These are phyloP conservation scores for Perccottus glenii DNA, from an alignment of 2,113 vertebrate species.

Conservation along the genomic window DNA sequence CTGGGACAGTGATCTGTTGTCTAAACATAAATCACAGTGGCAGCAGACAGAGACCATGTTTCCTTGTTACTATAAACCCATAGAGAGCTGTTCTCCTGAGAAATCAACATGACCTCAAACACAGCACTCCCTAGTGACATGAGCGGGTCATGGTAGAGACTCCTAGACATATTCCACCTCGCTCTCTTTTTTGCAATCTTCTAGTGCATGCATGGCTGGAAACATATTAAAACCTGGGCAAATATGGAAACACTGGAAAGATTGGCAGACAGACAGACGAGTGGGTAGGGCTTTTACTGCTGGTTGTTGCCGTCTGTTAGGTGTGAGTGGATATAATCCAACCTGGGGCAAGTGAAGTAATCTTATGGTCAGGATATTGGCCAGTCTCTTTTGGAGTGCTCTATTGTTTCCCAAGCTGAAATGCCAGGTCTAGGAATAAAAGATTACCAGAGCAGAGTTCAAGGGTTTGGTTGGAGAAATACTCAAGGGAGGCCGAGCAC, in stretches of 20 bases:
- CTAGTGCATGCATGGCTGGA: slow-evolving; percentile 30
- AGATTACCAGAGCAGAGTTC: slow-evolving; percentile 74
- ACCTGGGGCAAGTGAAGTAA: slow-evolving; percentile 41
- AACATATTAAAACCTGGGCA: slow-evolving; percentile 40
- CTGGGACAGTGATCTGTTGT: slow-evolving; percentile 59
- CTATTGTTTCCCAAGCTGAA: slow-evolving; percentile 62
- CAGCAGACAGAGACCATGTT: slow-evolving; percentile 63
- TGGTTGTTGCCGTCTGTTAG: not conserved
- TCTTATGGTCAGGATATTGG: slow-evolving; percentile 61
- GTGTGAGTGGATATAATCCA: slow-evolving; percentile 25
- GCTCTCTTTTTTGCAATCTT: slow-evolving; percentile 15
- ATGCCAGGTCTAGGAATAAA: slow-evolving; percentile 62
- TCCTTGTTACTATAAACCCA: slow-evolving; percentile 53
- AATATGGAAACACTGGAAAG: slow-evolving; percentile 23
- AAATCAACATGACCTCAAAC: slow-evolving; percentile 74
- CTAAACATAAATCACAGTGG: slow-evolving; percentile 77
- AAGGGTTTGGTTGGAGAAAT: slow-evolving; percentile 71
- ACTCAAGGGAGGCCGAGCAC: slow-evolving; percentile 72
- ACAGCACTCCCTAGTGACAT: slow-evolving; percentile 11
- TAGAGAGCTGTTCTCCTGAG: slow-evolving; percentile 65
- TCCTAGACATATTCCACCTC: slow-evolving; percentile 23
- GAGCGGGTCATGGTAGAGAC: slow-evolving; percentile 30
- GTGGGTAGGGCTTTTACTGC: slow-evolving; percentile 12
- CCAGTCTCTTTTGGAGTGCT: slow-evolving; percentile 55
- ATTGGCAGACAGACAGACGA: not conserved